A percentile compares a stretch with the other conserved stretches of the same genome.
Evolutionary conservation across 1,140 invertebrate genomes (phyloP).

Genomic region (Danaus melanippus): DNA sequence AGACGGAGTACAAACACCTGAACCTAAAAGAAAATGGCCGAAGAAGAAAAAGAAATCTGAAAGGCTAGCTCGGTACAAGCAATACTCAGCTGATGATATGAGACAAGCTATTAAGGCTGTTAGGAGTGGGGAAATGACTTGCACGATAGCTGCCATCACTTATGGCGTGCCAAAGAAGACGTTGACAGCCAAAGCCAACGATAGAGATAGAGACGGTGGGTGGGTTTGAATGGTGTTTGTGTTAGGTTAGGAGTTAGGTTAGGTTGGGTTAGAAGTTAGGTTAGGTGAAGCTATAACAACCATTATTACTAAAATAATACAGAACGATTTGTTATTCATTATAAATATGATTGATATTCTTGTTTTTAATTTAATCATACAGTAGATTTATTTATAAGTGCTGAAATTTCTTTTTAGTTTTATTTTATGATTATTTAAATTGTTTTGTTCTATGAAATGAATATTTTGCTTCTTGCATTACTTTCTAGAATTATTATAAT

Average conservation of each 20-base stretch:
- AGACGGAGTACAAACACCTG: neutral
- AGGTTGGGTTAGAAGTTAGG: too few species aligned
- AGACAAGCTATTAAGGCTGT: slow-evolving; percentile 13
- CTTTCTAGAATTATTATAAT: too few species aligned
- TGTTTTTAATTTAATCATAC: too few species aligned
- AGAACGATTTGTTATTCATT: too few species aligned
- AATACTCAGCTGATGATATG: slow-evolving; percentile 22
- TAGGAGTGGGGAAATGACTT: slow-evolving; percentile 5
- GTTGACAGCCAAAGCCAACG: slow-evolving; percentile 8
- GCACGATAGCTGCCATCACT: neutral
- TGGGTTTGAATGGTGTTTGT: too few species aligned
- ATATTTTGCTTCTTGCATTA: too few species aligned
- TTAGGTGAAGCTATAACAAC: too few species aligned
- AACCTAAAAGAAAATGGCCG: slow-evolving; percentile 23
- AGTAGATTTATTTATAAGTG: too few species aligned
- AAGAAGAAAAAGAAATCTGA: slow-evolving; percentile 23
- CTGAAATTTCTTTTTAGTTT: too few species aligned
- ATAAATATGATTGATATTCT: too few species aligned
- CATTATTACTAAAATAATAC: too few species aligned
- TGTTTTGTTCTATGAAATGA: neutral
- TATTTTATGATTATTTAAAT: neutral
- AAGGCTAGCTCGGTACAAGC: slow-evolving; percentile 28
- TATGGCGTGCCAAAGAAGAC: slow-evolving; percentile 17
- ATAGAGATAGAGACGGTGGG: neutral
- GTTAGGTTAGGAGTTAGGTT: too few species aligned